Percentiles rank a stretch among this genome's conserved stretches.
These are phyloP conservation scores for Phycodurus eques DNA, from an alignment of 2,113 vertebrate species.

Conservation along the genomic window DNA sequence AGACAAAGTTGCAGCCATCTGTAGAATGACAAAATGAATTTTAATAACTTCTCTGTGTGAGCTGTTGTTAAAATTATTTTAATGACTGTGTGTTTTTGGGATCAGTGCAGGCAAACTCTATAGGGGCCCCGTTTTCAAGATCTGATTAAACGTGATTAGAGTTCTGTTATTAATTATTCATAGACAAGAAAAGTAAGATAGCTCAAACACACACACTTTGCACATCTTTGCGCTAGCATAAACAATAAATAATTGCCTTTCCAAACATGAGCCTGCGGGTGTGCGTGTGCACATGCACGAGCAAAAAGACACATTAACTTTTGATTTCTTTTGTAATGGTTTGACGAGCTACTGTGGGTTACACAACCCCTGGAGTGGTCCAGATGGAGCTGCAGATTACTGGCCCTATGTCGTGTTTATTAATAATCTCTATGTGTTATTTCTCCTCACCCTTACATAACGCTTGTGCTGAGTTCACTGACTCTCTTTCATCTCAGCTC, in stretches of 20 bases:
- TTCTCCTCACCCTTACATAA: slow-evolving; percentile 51
- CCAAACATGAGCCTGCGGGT: not conserved
- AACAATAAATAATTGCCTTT: slow-evolving; percentile 3
- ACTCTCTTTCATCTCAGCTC: slow-evolving; percentile 22
- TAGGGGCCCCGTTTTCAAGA: slow-evolving; percentile 20
- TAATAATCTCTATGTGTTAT: slow-evolving; percentile 61
- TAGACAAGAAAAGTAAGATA: not conserved
- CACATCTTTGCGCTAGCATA: not conserved
- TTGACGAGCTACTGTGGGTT: slow-evolving; percentile 31
- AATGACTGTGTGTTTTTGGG: slow-evolving; percentile 22
- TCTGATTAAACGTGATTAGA: slow-evolving; percentile 39
- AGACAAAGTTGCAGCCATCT: slow-evolving; percentile 28
- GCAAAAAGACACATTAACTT: not conserved
- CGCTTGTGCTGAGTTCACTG: slow-evolving; percentile 21
- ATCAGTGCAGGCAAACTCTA: slow-evolving; percentile 17
- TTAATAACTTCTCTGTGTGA: slow-evolving; percentile 19
- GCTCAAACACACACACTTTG: not conserved
- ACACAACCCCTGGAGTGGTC: slow-evolving; percentile 53
- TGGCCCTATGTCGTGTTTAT: slow-evolving; percentile 43
- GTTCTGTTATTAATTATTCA: slow-evolving; percentile 42
- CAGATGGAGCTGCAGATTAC: slow-evolving; percentile 67
- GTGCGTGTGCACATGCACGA: not conserved
- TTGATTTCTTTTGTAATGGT: not conserved
- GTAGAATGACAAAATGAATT: slow-evolving; percentile 31
- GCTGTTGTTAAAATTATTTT: slow-evolving; percentile 30